phyloP scores from a whole-genome alignment of 2,113 vertebrate genomes.

The Sceloporus undulatus region DNA sequence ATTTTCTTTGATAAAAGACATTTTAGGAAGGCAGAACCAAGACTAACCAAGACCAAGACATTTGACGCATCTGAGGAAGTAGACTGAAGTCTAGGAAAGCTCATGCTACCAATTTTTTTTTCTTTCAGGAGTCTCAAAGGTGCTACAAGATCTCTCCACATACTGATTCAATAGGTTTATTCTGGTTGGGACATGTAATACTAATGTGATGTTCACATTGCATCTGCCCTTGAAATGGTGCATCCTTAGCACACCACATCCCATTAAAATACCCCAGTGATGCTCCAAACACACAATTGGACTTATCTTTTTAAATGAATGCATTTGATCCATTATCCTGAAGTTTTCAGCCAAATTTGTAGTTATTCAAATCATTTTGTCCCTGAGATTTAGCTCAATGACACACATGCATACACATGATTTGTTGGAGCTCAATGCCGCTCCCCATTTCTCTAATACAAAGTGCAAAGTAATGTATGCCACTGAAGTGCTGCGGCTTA shows the following conservation, averaged over 20 bases:
- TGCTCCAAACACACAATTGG: slow-evolving; percentile 16
- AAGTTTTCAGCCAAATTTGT: slow-evolving; percentile 35
- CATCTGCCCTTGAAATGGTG: neutral
- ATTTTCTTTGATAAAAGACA: too few species aligned
- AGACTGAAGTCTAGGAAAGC: too few species aligned
- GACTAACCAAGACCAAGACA: too few species aligned
- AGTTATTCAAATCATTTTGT: neutral
- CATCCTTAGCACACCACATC: neutral
- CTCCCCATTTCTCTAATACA: slow-evolving; percentile 15
- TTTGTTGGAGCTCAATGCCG: neutral
- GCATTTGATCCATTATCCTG: slow-evolving; percentile 24
- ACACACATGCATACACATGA: too few species aligned
- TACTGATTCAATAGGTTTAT: too few species aligned
- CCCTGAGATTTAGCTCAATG: neutral
- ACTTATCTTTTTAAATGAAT: slow-evolving; percentile 25
- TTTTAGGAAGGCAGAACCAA: too few species aligned
- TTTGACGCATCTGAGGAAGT: too few species aligned
- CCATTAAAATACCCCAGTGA: slow-evolving; percentile 4
- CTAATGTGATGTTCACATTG: too few species aligned
- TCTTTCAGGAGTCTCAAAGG: too few species aligned
- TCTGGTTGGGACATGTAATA: too few species aligned
- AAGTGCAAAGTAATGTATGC: slow-evolving; percentile 10
- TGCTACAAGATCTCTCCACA: too few species aligned
- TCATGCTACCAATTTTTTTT: too few species aligned
- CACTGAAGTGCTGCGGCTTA: neutral